Percentiles rank a stretch among this genome's conserved stretches.
Conservation (phyloP, 2,797 vertebrate species). For the Squalus acanthias region DNA sequence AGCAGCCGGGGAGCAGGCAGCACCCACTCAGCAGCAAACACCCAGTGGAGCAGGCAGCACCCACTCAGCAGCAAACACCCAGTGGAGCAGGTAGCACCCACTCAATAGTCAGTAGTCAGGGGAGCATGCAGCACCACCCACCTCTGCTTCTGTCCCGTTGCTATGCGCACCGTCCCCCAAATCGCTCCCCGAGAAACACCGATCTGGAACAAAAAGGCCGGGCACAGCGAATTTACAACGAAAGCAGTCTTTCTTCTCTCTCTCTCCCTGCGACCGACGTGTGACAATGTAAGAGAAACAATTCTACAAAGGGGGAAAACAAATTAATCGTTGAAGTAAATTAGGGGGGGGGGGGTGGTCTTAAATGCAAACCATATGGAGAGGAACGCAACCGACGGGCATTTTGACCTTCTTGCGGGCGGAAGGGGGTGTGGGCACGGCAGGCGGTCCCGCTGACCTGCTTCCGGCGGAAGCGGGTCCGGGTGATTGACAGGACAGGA, state of each 20-base stretch:
- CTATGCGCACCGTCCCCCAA: not conserved
- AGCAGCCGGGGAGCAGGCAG: not conserved
- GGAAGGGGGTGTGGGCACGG: not conserved
- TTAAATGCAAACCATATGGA: no score
- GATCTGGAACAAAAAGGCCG: not conserved
- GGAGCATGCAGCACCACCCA: not conserved
- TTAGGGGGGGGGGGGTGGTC: no score
- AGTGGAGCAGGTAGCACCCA: not conserved
- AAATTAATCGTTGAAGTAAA: no score
- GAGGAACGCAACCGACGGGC: no score
- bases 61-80: not conserved
- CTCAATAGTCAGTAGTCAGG: fast-evolving
- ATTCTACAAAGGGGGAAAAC: no score
- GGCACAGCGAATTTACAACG: not conserved
- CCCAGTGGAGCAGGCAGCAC: not conserved
- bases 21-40: not conserved
- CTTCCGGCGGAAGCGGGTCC: not conserved
- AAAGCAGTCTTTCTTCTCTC: no score
- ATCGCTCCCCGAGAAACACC: not conserved
- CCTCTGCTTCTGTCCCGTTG: not conserved
- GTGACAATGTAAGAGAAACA: not conserved
- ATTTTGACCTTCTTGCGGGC: not conserved
- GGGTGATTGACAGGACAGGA: not conserved
- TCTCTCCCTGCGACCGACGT: not conserved
- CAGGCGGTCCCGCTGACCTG: not conserved